These are phyloP conservation scores for Kryptolebias marmoratus DNA, from an alignment of 2,113 vertebrate species.

Conservation along the genomic window DNA sequence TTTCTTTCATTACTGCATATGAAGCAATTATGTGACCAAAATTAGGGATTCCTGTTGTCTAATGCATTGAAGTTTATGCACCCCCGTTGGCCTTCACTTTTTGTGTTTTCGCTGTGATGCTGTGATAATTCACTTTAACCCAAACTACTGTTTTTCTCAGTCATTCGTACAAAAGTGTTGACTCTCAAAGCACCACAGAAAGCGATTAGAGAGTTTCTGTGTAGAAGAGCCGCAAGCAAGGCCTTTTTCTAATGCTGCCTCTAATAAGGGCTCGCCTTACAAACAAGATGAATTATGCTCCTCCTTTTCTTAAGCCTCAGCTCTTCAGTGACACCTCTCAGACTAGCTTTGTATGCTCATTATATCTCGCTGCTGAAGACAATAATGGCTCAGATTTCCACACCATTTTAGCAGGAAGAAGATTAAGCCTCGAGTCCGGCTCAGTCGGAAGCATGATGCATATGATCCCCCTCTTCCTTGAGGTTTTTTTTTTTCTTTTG, in stretches of 20 bases:
- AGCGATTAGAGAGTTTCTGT: slow-evolving; percentile 74
- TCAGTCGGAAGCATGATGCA: not conserved
- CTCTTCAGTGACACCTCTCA: slow-evolving; percentile 63
- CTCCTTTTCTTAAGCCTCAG: slow-evolving; percentile 70
- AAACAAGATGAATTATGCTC: slow-evolving; percentile 75
- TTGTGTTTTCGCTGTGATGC: slow-evolving; percentile 43
- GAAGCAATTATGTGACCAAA: slow-evolving; percentile 46
- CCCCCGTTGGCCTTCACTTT: slow-evolving; percentile 25
- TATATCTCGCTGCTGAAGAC: slow-evolving; percentile 62
- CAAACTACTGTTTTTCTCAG: slow-evolving; percentile 48
- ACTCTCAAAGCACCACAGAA: slow-evolving; percentile 74
- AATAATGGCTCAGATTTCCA: slow-evolving; percentile 58
- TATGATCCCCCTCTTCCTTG: not conserved
- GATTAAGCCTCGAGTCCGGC: slow-evolving; percentile 29
- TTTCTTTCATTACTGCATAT: slow-evolving; percentile 35
- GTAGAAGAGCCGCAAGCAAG: slow-evolving; percentile 55
- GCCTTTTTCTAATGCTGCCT: slow-evolving; percentile 41
- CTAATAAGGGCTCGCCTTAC: slow-evolving; percentile 70
- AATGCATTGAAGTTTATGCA: slow-evolving; percentile 31
- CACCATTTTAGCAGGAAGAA: slow-evolving; percentile 26
- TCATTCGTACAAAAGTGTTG: slow-evolving; percentile 70
- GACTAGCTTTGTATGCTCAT: slow-evolving; percentile 56
- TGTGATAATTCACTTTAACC: slow-evolving; percentile 58
- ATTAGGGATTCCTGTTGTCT: slow-evolving; percentile 37
- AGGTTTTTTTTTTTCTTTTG: not conserved